Base-by-base conservation (phyloP, 2,888 invertebrate genomes). In the Scaptomyza tumidula region DNA sequence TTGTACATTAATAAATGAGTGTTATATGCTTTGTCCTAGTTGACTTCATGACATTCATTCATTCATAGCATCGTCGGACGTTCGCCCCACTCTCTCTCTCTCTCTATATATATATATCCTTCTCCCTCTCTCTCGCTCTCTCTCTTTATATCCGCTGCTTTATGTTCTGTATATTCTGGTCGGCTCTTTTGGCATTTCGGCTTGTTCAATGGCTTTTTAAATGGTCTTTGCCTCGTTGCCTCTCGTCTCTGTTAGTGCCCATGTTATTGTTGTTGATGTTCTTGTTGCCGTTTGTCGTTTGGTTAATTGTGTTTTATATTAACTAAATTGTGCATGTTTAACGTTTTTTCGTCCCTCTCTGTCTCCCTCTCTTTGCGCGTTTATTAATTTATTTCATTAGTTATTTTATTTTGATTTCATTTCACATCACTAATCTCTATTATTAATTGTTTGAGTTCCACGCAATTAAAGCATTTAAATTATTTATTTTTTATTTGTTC, bases 31-130 rank as follows among this genome's bases (percentile, higher is more conserved):
- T 84, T 84, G 88, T 86, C 83, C 83, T 88, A 84, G 83, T 84
- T 84, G 83, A 88, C 83, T 84, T 86, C 83, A 88, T 88, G 88
- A 84, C 83, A 88, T 88, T 83, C 84, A 83, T 83, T 88, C 83
- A 88, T 84, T 84, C 83, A 84, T 86, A 75, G 71, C 80, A 66
- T 55, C 60, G 54, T 67, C 59, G 78, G 69, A 72, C 54, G 55
- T 57, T 37, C 39, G 39, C 72, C 50, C 27, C 31, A 16, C 33
- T 13, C 44, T 16, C 19, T 0, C 46, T 1, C 7, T 10, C 45
- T n/a, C 6, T 19, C n/a, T 19, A n/a, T n/a, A n/a, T n/a, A n/a
- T n/a, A n/a, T n/a, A n/a, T n/a, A n/a, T n/a, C n/a, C n/a, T 33
- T 19, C 33, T n/a, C 19, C 4, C 35, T 50, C 31, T 6, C 46